Evolutionary conservation across 2,888 invertebrate species (phyloP), one percentile per base, ranked within the genome.

Genomic region (Lacanobia oleracea): DNA sequence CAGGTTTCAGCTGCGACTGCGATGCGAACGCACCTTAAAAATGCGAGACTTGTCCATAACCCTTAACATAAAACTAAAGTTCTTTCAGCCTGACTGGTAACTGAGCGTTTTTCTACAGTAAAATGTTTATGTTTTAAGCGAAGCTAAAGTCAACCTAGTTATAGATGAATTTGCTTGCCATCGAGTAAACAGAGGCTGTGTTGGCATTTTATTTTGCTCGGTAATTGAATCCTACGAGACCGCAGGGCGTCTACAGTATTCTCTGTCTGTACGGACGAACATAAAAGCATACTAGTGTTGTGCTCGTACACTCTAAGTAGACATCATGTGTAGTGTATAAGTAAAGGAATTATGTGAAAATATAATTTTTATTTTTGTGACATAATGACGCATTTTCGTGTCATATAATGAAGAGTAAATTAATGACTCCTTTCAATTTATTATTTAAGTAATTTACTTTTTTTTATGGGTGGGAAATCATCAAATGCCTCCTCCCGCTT

Each of bases 131-230:
- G n/a, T n/a, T n/a, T n/a, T n/a, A n/a, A n/a, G n/a, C n/a, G n/a
- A n/a, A n/a, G 81, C 85, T 82, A 86, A 85, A 89, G 89, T 89
- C 88, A 91, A 91, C 89, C 86, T 86, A 86, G 89, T 88, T 90
- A 88, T 86, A 89, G 88, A 89, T 89, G 88, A 91, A 90, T 92
- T 89, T 91, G 89, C 89, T 86, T 89, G 84, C 86, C 87, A 79
- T 78, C 72, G 87, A 87, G 91, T 87, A 91, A 92, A 91, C 92
- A 91, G 85, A 86, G 84, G 86, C 84, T 85, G 87, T 91, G 91
- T 92, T 92, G 86, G 90, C 91, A 90, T 92, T 93, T 92, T 92
- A 92, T 92, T 93, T 92, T 89, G 86, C 81, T 77, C 89, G 69
- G 91, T 92, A 92, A 92, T 92, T 92, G 92, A 89, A 92, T 92